These are phyloP conservation scores for Aplocera efformata DNA, from an alignment of 2,888 invertebrate species.

Conservation along the genomic window DNA sequence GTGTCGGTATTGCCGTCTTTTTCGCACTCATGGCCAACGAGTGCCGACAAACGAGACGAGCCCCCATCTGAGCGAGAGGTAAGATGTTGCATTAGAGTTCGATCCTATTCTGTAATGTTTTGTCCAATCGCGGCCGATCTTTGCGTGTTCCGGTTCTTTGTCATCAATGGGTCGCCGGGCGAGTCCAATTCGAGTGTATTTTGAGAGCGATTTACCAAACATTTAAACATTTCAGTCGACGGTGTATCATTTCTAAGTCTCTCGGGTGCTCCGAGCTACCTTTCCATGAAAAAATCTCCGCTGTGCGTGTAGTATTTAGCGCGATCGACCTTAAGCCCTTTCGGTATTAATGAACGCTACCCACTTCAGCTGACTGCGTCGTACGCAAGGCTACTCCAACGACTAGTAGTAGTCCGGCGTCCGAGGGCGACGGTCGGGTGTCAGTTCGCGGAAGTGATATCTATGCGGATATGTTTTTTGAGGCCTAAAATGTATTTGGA, in stretches of 20 bases:
- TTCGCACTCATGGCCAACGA: conserved; percentile 41
- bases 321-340: conserved; percentile 57
- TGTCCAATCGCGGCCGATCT: conserved; percentile 82
- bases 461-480: conserved; percentile 62
- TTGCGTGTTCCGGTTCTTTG: conserved; percentile 84
- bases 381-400: conserved; percentile 75
- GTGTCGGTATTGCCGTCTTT: conserved; percentile 46
- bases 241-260: conserved; percentile 6
- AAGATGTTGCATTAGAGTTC: conserved; percentile 70
- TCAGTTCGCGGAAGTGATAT: conserved; percentile 44
- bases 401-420: conserved; percentile 71
- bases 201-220: conserved; percentile 54
- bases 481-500: conserved; percentile 59
- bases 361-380: conserved; percentile 80
- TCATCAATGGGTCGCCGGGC: conserved; percentile 86
- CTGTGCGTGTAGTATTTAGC: conserved; percentile 46
- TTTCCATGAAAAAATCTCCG: conserved; percentile 14
- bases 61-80: conserved; percentile 49
- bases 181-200: conserved; percentile 76
- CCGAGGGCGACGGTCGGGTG: conserved; percentile 54
- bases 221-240: conserved; percentile 43
- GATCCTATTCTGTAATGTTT: conserved; percentile 74
- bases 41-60: conserved; percentile 24
- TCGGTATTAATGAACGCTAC: conserved; percentile 64
- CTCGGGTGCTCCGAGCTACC: background rate